Conservation (phyloP, 2,888 invertebrate genomes). For the Aphelenchoides bicaudatus region DNA sequence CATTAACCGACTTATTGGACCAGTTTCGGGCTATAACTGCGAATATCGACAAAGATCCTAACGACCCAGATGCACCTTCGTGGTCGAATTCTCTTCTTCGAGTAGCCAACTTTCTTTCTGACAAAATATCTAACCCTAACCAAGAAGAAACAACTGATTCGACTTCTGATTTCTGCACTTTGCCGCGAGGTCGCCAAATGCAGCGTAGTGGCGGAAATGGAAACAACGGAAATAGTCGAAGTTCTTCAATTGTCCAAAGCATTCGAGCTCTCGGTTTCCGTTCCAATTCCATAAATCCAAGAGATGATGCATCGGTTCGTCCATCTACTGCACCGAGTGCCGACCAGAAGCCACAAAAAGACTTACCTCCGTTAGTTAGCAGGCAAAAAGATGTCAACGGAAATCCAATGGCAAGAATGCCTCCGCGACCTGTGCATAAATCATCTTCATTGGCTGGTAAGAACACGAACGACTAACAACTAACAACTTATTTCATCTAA, state of each 20-base stretch:
- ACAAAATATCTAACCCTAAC: slow-evolving; percentile 38
- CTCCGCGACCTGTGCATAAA: slow-evolving; percentile 27
- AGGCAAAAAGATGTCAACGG: neutral
- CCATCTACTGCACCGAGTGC: slow-evolving; percentile 10
- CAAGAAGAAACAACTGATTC: slow-evolving; percentile 10
- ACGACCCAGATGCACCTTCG: slow-evolving; percentile 22
- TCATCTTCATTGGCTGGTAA: slow-evolving; percentile 34
- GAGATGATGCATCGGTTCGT: neutral
- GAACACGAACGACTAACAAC: slow-evolving; percentile 5
- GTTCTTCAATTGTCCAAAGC: neutral
- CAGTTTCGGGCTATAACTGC: slow-evolving; percentile 21
- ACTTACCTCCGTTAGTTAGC: neutral
- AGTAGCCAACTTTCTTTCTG: slow-evolving; percentile 53
- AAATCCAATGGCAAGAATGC: slow-evolving; percentile 3
- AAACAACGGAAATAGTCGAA: too few relatives aligned
- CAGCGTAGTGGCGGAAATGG: neutral
- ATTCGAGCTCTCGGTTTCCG: neutral
- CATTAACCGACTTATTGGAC: slow-evolving; percentile 16
- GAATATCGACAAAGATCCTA: slow-evolving; percentile 10
- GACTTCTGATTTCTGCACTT: neutral
- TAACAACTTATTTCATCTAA: too few relatives aligned
- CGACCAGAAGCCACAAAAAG: neutral
- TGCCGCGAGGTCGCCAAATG: neutral
- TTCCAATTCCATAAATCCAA: slow-evolving; percentile 25
- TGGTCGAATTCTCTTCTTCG: slow-evolving; percentile 52